Percentiles rank a stretch among this genome's conserved stretches.
Conservation (phyloP, 1,140 invertebrate species). For the Phortica variegata region DNA sequence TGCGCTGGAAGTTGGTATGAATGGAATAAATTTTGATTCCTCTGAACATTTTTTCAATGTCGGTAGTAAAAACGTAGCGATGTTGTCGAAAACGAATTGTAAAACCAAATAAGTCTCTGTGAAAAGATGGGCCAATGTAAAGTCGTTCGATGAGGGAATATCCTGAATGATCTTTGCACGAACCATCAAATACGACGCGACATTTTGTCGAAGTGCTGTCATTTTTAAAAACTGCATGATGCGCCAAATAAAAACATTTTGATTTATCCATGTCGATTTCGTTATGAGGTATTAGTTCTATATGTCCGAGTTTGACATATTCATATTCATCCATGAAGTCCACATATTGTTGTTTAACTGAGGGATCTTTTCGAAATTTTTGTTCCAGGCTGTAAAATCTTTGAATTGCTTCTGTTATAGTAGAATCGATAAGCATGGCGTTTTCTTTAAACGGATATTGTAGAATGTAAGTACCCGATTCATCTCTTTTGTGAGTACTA, state of each 20-base stretch:
- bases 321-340: no score
- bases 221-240: conserved; percentile 33
- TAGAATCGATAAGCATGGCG: no score
- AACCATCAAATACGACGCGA: conserved; percentile 38
- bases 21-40: conserved; percentile 43
- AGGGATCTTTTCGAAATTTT: no score
- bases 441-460: no score
- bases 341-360: no score
- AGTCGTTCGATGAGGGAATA: conserved; percentile 49
- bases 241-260: neutral
- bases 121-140: conserved; percentile 24
- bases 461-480: no score
- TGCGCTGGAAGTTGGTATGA: conserved; percentile 49
- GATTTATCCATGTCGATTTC: no score
- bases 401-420: no score
- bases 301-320: no score
- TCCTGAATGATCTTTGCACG: conserved; percentile 27
- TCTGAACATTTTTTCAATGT: conserved; percentile 57
- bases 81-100: conserved; percentile 51
- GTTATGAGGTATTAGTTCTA: no score
- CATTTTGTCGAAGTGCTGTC: conserved; percentile 27
- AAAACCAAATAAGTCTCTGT: conserved; percentile 55
- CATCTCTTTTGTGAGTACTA: no score
- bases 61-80: conserved; percentile 37
- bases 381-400: no score